Evolutionary conservation across 1,140 invertebrate species (phyloP).

Genomic region (Drosophila baimaii): DNA sequence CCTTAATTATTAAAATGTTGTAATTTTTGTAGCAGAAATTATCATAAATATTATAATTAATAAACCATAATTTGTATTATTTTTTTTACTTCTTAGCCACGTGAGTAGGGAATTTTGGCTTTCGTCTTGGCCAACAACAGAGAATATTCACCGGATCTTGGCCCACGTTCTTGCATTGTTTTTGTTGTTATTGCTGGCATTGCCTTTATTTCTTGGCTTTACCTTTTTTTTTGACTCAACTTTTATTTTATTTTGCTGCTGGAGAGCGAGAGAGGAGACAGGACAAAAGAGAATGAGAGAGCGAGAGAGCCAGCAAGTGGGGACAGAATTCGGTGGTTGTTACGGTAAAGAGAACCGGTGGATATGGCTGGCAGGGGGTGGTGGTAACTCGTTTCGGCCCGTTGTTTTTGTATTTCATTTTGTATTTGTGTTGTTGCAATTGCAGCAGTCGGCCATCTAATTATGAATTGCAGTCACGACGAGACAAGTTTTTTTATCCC

Average conservation of each 20-base stretch:
- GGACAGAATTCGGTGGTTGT: conserved; percentile 36
- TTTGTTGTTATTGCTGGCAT: conserved; percentile 20
- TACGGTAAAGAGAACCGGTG: conserved; percentile 7
- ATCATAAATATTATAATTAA: too few relatives aligned
- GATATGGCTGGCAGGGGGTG: neutral
- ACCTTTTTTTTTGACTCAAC: conserved; percentile 35
- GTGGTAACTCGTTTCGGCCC: conserved; percentile 24
- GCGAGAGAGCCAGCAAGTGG: neutral
- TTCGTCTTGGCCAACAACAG: neutral
- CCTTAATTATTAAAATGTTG: too few relatives aligned
- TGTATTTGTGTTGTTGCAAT: conserved; percentile 32
- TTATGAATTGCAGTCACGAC: conserved; percentile 55
- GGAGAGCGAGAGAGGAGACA: conserved; percentile 16
- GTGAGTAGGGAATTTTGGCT: neutral
- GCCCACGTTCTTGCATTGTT: conserved; percentile 31
- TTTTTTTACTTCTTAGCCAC: neutral
- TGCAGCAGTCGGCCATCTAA: conserved; percentile 48
- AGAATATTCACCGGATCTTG: conserved; percentile 1
- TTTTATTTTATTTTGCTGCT: conserved; percentile 20
- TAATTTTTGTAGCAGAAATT: too few relatives aligned
- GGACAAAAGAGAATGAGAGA: conserved; percentile 4
- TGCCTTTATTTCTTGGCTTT: conserved; percentile 33
- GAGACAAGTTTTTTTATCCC: conserved; percentile 52
- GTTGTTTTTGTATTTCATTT: conserved; percentile 16
- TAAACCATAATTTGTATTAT: too few relatives aligned